Conservation (phyloP, 92 coral and sea anemone species). For the Zoanthus gigantus region DNA sequence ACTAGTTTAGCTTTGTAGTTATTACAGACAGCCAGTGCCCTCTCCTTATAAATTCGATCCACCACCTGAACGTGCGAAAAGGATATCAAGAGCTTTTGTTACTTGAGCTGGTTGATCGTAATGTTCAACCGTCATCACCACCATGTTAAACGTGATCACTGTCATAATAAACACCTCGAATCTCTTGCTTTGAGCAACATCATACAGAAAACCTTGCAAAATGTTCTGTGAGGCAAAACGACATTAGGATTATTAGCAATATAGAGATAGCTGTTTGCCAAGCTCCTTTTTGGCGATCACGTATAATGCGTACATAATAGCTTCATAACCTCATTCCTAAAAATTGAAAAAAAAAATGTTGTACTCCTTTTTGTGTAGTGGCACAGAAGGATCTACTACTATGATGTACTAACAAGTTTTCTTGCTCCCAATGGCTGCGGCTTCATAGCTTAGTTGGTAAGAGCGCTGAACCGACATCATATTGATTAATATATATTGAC, state of each 20-base stretch:
- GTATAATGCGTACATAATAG: too few relatives aligned
- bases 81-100: slow-evolving; percentile 88
- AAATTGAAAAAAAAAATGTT: too few relatives aligned
- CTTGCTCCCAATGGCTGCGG: too few relatives aligned
- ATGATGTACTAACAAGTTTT: too few relatives aligned
- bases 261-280: neutral
- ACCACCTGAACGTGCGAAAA: slow-evolving; percentile 29
- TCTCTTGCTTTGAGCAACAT: slow-evolving; percentile 80
- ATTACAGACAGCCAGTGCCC: too few relatives aligned
- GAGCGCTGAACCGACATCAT: too few relatives aligned
- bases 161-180: slow-evolving; percentile 85
- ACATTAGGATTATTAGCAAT: neutral
- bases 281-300: neutral
- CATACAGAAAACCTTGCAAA: slow-evolving; percentile 75
- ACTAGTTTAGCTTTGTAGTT: too few relatives aligned
- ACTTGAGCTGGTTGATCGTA: slow-evolving; percentile 80
- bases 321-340: too few relatives aligned
- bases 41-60: neutral
- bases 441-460: too few relatives aligned
- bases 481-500: too few relatives aligned
- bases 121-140: slow-evolving; percentile 89
- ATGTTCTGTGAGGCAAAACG: slow-evolving; percentile 65
- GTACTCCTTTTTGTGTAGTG: too few relatives aligned
- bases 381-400: too few relatives aligned
- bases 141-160: slow-evolving; percentile 85